phyloP scores from a whole-genome alignment of 1,140 invertebrate species.

The Euura saliciscinereae region DNA sequence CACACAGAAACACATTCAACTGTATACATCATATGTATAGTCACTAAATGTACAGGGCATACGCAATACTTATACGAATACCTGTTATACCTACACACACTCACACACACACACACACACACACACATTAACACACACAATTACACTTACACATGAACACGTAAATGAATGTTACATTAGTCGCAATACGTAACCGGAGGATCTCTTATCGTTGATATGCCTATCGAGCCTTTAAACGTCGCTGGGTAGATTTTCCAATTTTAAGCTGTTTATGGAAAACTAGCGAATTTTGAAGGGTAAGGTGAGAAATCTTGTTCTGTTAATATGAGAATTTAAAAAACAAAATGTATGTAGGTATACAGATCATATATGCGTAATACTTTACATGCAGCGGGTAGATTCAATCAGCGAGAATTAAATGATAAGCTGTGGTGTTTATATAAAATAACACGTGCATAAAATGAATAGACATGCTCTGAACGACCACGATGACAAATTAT shows the following conservation, averaged over 20 bases:
- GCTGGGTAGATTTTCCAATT: neutral
- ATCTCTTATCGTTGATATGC: neutral
- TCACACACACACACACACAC: conserved; percentile 18
- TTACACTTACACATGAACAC: neutral
- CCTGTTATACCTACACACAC: conserved; percentile 14
- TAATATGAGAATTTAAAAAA: no score
- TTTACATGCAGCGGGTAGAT: neutral
- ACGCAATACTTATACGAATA: neutral
- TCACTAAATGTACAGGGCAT: neutral
- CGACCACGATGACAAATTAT: no score
- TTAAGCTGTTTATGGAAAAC: neutral
- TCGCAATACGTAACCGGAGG: neutral
- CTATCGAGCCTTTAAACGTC: neutral
- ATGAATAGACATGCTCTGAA: no score
- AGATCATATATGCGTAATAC: no score
- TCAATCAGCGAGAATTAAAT: neutral
- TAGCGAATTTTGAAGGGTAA: neutral
- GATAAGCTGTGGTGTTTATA: no score
- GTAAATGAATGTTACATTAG: neutral
- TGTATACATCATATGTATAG: no score
- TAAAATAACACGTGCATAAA: no score
- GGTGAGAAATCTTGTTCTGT: neutral
- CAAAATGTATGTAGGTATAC: no score
- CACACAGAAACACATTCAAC: conserved; percentile 12
- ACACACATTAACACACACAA: neutral